Conservation (phyloP, 1,140 invertebrate species). For the Heterodera carotae region DNA sequence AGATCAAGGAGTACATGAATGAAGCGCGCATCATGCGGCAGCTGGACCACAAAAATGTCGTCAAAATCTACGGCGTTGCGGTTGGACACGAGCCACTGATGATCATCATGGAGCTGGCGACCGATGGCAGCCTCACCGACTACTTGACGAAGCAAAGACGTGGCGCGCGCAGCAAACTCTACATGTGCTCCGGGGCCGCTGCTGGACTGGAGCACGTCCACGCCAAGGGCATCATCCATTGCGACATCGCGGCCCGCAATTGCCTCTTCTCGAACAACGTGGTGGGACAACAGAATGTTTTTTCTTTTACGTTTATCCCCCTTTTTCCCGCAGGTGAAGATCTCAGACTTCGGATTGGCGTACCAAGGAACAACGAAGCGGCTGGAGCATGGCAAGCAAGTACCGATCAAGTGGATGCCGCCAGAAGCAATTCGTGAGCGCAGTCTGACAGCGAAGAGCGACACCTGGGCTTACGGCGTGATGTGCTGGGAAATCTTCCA, state of each 20-base stretch:
- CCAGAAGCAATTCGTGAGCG: constrained; percentile 33
- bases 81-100: constrained; percentile 42
- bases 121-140: constrained; percentile 24
- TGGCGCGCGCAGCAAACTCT: constrained; percentile 17
- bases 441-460: constrained; percentile 41
- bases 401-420: constrained; percentile 46
- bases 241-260: constrained; percentile 41
- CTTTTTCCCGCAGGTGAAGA: constrained; percentile 35
- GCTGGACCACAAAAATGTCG: too few relatives aligned
- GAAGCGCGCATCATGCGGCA: too few relatives aligned
- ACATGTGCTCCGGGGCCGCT: constrained; percentile 36
- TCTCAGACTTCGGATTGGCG: constrained; percentile 42
- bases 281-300: neutral
- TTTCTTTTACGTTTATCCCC: neutral
- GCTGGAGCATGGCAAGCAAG: constrained; percentile 9
- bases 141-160: constrained; percentile 18
- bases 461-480: constrained; percentile 38
- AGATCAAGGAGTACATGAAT: too few relatives aligned
- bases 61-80: too few relatives aligned
- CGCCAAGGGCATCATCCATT: constrained; percentile 24
- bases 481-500: constrained; percentile 37
- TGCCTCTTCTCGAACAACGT: constrained; percentile 30
- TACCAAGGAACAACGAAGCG: constrained; percentile 23
- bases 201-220: constrained; percentile 42
- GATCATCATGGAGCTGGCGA: constrained; percentile 45